These are phyloP conservation scores for Gymnosoma rotundatum DNA, from an alignment of 2,888 invertebrate species.

Conservation along the genomic window DNA sequence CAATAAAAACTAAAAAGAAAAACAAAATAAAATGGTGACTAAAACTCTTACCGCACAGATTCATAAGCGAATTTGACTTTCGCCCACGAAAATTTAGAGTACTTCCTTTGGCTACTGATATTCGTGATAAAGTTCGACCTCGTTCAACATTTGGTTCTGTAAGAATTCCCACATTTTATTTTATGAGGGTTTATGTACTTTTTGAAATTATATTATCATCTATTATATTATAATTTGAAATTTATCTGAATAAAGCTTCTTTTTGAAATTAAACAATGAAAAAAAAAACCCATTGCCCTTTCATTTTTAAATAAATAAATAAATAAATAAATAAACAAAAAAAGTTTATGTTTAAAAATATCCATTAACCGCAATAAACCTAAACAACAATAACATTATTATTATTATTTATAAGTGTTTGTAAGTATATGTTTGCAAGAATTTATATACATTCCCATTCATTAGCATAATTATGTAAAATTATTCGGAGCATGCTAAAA, in stretches of 20 bases:
- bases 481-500: constrained; percentile 50
- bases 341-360: no score
- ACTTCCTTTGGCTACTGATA: constrained; percentile 91
- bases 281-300: constrained; percentile 19
- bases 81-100: constrained; percentile 94
- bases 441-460: not conserved
- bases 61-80: constrained; percentile 97
- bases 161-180: constrained; percentile 76
- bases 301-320: constrained; percentile 35
- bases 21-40: constrained; percentile 44
- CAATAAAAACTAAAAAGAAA: not conserved
- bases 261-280: constrained; percentile 10
- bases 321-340: constrained; percentile 7
- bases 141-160: constrained; percentile 83
- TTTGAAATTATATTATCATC: constrained; percentile 39
- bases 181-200: constrained; percentile 39
- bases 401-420: not conserved
- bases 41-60: constrained; percentile 94
- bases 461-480: not conserved
- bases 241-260: constrained; percentile 54
- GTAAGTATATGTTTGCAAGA: not conserved
- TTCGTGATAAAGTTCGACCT: constrained; percentile 85
- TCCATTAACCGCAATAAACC: constrained; percentile 43
- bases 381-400: constrained; percentile 6
- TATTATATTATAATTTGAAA: constrained; percentile 31